Evolutionary conservation across 2,888 invertebrate genomes (phyloP).

Genomic region (Taenaris catops): DNA sequence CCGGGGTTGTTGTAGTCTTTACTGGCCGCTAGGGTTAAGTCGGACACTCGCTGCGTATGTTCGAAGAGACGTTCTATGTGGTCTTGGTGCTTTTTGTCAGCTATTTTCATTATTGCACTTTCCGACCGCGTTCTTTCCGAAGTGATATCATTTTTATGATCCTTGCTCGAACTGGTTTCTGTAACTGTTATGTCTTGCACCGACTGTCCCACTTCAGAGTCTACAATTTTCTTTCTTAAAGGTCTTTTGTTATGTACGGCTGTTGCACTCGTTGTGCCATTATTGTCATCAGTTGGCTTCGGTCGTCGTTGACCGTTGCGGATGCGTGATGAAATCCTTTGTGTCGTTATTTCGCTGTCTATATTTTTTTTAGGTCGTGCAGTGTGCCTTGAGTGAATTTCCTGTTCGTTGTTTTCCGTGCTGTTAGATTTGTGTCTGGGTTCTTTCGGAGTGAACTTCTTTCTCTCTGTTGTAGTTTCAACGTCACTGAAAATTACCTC

Average conservation of each 20-base stretch:
- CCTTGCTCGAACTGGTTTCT: constrained; percentile 44
- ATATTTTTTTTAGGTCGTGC: constrained; percentile 52
- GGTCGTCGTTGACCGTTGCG: constrained; percentile 59
- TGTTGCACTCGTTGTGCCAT: constrained; percentile 45
- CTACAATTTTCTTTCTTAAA: constrained; percentile 56
- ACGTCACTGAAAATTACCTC: constrained; percentile 49
- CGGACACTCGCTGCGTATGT: constrained; percentile 84
- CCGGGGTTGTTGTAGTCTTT: constrained; percentile 86
- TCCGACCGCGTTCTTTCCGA: constrained; percentile 71
- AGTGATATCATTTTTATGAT: constrained; percentile 50
- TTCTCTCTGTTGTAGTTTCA: constrained; percentile 69
- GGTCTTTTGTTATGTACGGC: constrained; percentile 51
- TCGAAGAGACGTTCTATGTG: constrained; percentile 64
- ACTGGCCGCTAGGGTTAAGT: constrained; percentile 85
- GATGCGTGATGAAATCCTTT: constrained; percentile 61
- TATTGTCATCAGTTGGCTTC: constrained; percentile 55
- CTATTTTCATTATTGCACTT: constrained; percentile 79
- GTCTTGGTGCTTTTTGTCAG: constrained; percentile 68
- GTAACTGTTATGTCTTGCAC: constrained; percentile 59
- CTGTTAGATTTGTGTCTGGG: constrained; percentile 53
- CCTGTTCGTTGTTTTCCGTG: constrained; percentile 50
- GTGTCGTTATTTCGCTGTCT: constrained; percentile 56
- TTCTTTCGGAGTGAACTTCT: constrained; percentile 74
- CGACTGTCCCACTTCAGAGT: constrained; percentile 58
- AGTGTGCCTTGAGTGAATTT: constrained; percentile 49